A percentile compares a stretch with the other conserved stretches of the same genome.
Evolutionary conservation across 2,888 invertebrate genomes (phyloP).

Genomic region (Aspidiotus destructor): DNA sequence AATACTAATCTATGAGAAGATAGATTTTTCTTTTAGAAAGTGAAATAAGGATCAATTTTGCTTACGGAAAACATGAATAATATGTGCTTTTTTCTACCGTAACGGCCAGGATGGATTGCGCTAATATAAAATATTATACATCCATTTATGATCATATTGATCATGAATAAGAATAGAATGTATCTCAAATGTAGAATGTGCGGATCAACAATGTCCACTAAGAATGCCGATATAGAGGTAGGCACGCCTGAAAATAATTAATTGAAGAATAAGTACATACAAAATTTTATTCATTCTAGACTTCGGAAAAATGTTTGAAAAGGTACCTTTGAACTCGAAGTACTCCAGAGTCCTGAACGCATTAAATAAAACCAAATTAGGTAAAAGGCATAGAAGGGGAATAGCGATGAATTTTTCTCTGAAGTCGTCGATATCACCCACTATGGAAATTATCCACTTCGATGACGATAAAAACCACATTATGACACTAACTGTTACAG

Average conservation of each 20-base stretch:
- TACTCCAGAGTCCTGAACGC: conserved; percentile 9
- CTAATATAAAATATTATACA: conserved; percentile 11
- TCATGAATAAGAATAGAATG: conserved; percentile 6
- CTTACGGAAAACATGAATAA: conserved; percentile 10
- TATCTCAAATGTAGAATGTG: not conserved
- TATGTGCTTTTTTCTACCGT: conserved; percentile 6
- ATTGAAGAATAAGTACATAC: not conserved
- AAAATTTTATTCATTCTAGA: too few relatives aligned
- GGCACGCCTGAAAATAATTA: not conserved
- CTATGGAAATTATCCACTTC: not conserved
- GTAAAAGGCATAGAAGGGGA: conserved; percentile 1
- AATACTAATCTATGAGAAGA: not conserved
- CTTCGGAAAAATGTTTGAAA: too few relatives aligned
- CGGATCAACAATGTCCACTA: conserved; percentile 11
- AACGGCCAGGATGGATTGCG: conserved; percentile 13
- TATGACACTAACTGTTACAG: conserved; percentile 6
- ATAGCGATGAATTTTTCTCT: not conserved
- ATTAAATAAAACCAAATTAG: conserved; percentile 18
- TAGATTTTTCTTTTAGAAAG: not conserved
- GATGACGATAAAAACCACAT: conserved; percentile 2
- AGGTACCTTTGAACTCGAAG: conserved; percentile 16
- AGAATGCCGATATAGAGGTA: not conserved
- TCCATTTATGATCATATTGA: conserved; percentile 11
- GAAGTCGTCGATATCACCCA: not conserved
- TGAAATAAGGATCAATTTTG: not conserved